Conservation (phyloP, 2,888 invertebrate species). For the Scaptodrosophila latifasciaeformis region DNA sequence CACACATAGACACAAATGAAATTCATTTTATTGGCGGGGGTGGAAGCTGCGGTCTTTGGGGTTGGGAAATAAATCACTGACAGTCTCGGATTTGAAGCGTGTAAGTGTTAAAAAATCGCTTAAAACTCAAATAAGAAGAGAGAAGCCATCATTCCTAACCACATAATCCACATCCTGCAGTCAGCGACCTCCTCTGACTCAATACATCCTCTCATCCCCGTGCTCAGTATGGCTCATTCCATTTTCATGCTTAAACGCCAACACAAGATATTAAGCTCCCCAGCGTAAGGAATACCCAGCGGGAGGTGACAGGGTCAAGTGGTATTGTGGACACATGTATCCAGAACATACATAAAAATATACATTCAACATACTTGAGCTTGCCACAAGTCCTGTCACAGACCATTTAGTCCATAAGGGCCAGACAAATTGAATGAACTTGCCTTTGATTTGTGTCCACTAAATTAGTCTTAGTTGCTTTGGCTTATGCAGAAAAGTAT, state of each 20-base stretch:
- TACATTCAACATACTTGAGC: conserved; percentile 46
- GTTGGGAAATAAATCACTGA: conserved; percentile 54
- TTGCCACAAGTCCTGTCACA: conserved; percentile 62
- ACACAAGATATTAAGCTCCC: conserved; percentile 43
- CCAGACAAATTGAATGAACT: conserved; percentile 6
- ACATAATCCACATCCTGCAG: too few relatives aligned
- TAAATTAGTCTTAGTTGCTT: conserved; percentile 15
- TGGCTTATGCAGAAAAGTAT: neutral
- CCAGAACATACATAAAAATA: conserved; percentile 62
- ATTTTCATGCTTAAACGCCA: conserved; percentile 43
- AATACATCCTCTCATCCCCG: neutral
- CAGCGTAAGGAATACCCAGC: conserved; percentile 25
- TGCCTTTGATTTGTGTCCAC: conserved; percentile 18
- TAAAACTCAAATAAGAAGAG: too few relatives aligned
- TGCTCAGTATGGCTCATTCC: conserved; percentile 35
- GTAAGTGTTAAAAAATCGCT: conserved; percentile 72
- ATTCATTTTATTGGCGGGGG: neutral
- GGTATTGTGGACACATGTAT: conserved; percentile 50
- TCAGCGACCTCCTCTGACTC: conserved; percentile 4
- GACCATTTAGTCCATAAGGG: conserved; percentile 57
- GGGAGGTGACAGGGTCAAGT: conserved; percentile 25
- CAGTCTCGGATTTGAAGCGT: conserved; percentile 49
- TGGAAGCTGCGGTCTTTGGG: neutral
- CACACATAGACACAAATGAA: conserved; percentile 3
- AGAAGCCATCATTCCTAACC: too few relatives aligned